Evolutionary conservation across 2,888 invertebrate genomes (phyloP).

Genomic region (Rhorus exstirpatorius): DNA sequence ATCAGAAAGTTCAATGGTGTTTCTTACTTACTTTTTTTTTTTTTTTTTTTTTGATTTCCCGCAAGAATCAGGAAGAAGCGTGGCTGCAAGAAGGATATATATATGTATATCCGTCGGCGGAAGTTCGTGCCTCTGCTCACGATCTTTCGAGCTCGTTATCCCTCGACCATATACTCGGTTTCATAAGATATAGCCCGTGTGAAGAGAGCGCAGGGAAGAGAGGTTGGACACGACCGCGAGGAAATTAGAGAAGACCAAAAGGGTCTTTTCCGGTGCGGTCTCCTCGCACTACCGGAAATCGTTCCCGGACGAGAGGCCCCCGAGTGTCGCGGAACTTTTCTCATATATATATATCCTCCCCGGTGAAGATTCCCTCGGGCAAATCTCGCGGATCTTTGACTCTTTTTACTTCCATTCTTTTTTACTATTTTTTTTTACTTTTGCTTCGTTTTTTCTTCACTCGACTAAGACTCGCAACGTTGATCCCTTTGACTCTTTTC

Average conservation of each 20-base stretch:
- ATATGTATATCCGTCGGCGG: conserved; percentile 3
- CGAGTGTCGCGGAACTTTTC: conserved; percentile 58
- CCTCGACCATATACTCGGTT: neutral
- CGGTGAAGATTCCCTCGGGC: conserved; percentile 26
- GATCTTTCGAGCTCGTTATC: conserved; percentile 62
- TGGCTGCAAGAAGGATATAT: neutral
- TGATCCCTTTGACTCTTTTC: conserved; percentile 55
- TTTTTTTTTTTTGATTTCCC: no score
- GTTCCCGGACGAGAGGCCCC: conserved; percentile 41
- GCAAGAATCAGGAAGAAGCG: neutral
- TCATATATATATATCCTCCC: conserved; percentile 3
- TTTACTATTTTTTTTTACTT: conserved; percentile 16
- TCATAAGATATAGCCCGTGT: no score
- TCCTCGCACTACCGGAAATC: conserved; percentile 29
- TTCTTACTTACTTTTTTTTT: conserved; percentile 25
- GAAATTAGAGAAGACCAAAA: conserved; percentile 62
- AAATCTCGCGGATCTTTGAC: conserved; percentile 40
- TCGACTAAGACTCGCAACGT: conserved; percentile 20
- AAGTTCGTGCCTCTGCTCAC: conserved; percentile 45
- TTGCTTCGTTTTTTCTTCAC: conserved; percentile 20
- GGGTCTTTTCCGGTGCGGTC: conserved; percentile 45
- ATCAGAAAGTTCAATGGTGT: conserved; percentile 47
- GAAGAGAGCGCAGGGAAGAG: neutral
- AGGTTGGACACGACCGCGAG: conserved; percentile 43
- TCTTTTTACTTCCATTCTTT: neutral